phyloP scores from a whole-genome alignment of 2,888 invertebrate genomes.

The Polymixis flavicincta region DNA sequence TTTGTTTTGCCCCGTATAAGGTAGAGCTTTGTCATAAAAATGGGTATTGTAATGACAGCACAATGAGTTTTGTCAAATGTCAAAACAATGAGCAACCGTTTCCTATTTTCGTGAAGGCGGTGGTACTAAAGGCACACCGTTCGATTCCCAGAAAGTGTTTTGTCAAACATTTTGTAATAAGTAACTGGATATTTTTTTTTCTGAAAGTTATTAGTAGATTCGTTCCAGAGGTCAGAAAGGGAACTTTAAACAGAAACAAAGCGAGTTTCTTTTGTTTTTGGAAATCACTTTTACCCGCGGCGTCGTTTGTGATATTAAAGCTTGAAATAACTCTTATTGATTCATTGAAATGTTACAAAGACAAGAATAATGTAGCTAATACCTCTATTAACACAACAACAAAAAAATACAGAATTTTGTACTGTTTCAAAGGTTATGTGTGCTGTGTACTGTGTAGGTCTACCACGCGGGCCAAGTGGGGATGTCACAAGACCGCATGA shows the following conservation, averaged over 20 bases:
- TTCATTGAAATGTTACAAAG: slow-evolving; percentile 31
- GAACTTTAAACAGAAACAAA: slow-evolving; percentile 22
- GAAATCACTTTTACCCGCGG: slow-evolving; percentile 12
- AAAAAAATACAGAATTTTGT: background rate
- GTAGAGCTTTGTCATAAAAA: slow-evolving; percentile 34
- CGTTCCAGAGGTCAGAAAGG: slow-evolving; percentile 58
- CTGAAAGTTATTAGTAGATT: slow-evolving; percentile 54
- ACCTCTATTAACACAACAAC: background rate
- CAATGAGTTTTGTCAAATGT: slow-evolving; percentile 55
- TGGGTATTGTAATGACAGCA: slow-evolving; percentile 21
- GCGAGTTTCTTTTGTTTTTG: slow-evolving; percentile 26
- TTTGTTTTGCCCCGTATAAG: slow-evolving; percentile 19
- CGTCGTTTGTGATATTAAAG: slow-evolving; percentile 34
- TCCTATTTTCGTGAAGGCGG: slow-evolving; percentile 41
- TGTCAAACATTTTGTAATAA: slow-evolving; percentile 38
- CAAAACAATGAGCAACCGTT: slow-evolving; percentile 63
- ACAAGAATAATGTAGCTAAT: background rate
- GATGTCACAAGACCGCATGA: too few relatives aligned
- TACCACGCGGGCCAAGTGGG: too few relatives aligned
- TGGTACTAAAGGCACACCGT: slow-evolving; percentile 34
- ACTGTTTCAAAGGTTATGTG: background rate
- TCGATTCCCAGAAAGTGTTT: slow-evolving; percentile 51
- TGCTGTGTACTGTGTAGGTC: too few relatives aligned
- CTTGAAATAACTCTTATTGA: slow-evolving; percentile 15
- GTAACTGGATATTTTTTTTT: slow-evolving; percentile 60